Conservation (phyloP, 2,113 vertebrate genomes). For the Spermophilus dauricus region DNA sequence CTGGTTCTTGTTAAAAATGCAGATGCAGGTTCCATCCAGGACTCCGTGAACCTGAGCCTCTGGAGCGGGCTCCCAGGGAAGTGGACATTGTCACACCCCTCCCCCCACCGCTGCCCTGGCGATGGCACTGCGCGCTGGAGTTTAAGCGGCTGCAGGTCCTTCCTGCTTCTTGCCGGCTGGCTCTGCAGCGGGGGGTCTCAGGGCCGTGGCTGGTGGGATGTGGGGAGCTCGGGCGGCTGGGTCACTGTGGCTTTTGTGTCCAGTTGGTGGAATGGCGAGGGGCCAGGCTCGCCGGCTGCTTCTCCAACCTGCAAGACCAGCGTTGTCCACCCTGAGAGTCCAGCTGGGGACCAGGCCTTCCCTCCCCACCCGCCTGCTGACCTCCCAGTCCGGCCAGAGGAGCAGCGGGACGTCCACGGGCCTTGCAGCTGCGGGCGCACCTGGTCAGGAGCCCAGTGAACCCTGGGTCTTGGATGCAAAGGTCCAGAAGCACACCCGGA, state of each 20-base stretch:
- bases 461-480: too few relatives aligned
- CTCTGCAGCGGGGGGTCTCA: background rate
- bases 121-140: accelerated
- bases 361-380: too few relatives aligned
- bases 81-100: accelerated
- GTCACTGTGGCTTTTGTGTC: background rate
- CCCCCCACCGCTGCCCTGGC: accelerated
- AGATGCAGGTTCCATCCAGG: background rate
- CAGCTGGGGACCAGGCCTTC: too few relatives aligned
- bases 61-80: background rate
- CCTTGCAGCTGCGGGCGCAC: background rate
- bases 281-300: accelerated
- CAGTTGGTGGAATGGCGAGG: background rate
- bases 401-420: too few relatives aligned
- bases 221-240: background rate
- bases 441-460: too few relatives aligned
- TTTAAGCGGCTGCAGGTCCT: accelerated
- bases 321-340: background rate
- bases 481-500: background rate
- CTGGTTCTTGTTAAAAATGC: background rate
- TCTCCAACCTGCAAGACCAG: background rate
- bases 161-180: background rate
- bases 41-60: background rate
- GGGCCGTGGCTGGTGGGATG: too few relatives aligned
- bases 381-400: accelerated